Evolutionary conservation across 30 jellyfish, hydroid and myxozoan genomes (phyloP), one percentile per base, ranked within the genome.

Genomic region (Chrysaora quinquecirrha): DNA sequence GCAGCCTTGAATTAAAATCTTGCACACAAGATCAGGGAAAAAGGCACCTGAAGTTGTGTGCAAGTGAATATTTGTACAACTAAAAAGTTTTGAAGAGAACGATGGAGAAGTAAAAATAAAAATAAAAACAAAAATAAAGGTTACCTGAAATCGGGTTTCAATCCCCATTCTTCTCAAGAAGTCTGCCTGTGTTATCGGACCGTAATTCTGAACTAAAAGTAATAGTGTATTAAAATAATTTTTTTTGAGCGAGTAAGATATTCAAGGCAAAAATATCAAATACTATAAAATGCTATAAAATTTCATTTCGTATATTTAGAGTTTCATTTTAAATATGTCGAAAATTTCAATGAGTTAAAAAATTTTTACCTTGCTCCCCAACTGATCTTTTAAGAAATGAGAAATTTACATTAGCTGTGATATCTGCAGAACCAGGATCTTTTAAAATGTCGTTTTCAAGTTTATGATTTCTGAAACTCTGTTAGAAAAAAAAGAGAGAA

Each of bases 341-440:
- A 43, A 9, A 43, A 43, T 9, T 43, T 43, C 16, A 16, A 43
- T 6, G 16, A 43, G 16, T 43, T 16, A 6, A 43, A 43, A 43
- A 43, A 6, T 43, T 4, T 11, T 33, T 74, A 91, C 98, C 95
- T 21, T 73, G 20, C 14, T 62, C 46, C 14, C 62, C 46, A 18
- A 86, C 30, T 30, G 71, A 22, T 22, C 82, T 47, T 69, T 77
- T 85, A 62, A 93, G 80, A 29, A 82, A 71, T 3, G 96, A 85
- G 65, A 93, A 93, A 64, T 93, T 97, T 21, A 93, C 98, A 73
- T 93, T 93, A 2, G 98, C 97, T 31, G 98, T 93, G 16, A 93
- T 65, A 73, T 93, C 98, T 33, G 80, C 85, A 16, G 34, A 60
- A 3, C 98, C 98, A 56, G 97, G 98, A 35, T 82, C 22, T 19